Evolutionary conservation across 1,140 invertebrate species (phyloP).

Genomic region (Lucilia cuprina): DNA sequence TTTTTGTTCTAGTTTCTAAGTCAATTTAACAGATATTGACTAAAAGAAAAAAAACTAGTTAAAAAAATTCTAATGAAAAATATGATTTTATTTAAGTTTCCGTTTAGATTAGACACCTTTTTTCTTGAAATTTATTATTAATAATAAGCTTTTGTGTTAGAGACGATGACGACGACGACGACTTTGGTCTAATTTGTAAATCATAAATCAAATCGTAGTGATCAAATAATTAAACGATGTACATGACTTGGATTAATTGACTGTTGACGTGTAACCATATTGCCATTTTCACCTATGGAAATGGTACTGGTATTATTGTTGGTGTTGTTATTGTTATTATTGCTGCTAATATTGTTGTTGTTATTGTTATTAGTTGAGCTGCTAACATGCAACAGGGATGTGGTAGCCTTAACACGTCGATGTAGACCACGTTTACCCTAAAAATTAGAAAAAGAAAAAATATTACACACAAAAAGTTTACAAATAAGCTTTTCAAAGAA

Average conservation of each 20-base stretch:
- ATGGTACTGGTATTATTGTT: slow-evolving; percentile 36
- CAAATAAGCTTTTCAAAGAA: neutral
- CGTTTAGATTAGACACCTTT: slow-evolving; percentile 25
- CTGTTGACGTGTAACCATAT: slow-evolving; percentile 42
- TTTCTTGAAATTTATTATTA: neutral
- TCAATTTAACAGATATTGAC: neutral
- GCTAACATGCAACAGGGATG: slow-evolving; percentile 40
- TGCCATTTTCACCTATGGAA: slow-evolving; percentile 24
- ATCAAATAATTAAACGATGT: slow-evolving; percentile 52
- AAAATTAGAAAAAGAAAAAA: neutral
- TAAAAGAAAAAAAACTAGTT: neutral
- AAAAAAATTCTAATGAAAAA: neutral
- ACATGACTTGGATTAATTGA: slow-evolving; percentile 54
- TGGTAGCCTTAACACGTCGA: slow-evolving; percentile 40
- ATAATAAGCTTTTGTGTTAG: neutral
- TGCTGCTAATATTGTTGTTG: slow-evolving; percentile 35
- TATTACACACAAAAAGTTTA: neutral
- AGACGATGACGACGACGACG: neutral
- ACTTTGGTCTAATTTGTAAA: slow-evolving; percentile 2
- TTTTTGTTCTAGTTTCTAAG: neutral
- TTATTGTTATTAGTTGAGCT: slow-evolving; percentile 29
- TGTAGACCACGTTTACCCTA: slow-evolving; percentile 52
- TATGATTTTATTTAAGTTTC: neutral
- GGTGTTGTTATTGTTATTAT: slow-evolving; percentile 36
- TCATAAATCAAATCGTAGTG: neutral